These are phyloP conservation scores for Saimiri boliviensis DNA, from an alignment of 2,113 vertebrate species.

Conservation along the genomic window DNA sequence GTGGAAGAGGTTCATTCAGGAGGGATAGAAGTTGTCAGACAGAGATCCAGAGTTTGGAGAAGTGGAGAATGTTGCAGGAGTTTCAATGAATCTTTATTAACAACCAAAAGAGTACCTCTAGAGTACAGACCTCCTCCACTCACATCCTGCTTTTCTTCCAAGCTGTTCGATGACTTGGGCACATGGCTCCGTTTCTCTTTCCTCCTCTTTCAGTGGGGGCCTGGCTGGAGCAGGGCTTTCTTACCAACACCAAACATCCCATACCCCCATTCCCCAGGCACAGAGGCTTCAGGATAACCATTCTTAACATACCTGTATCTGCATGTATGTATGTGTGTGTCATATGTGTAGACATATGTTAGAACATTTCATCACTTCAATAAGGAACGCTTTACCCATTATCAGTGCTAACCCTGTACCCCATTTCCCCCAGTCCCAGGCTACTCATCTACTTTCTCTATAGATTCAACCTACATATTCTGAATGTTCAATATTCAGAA, in stretches of 20 bases:
- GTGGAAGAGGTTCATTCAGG: not conserved
- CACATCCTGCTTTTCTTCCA: not conserved
- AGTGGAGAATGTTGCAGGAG: not conserved
- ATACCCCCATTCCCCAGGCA: not conserved
- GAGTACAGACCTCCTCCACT: not conserved
- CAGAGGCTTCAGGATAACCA: no score
- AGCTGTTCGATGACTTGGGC: no score
- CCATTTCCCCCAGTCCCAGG: no score
- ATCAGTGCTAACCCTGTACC: no score
- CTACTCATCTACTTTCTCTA: no score
- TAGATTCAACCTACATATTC: no score
- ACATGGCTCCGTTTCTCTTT: not conserved
- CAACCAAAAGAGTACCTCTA: not conserved
- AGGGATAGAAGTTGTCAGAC: not conserved
- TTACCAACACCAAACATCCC: not conserved
- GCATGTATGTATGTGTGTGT: no score
- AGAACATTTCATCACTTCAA: no score
- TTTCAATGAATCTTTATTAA: not conserved
- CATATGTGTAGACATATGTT: no score
- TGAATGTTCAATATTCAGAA: not conserved
- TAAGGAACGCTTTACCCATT: no score
- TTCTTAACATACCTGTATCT: no score
- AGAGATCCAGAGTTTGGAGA: not conserved
- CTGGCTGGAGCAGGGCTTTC: rapidly evolving
- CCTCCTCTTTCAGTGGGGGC: no score